These are phyloP conservation scores for Pinctada fucata DNA, from an alignment of 2,888 invertebrate genomes.

Conservation along the genomic window DNA sequence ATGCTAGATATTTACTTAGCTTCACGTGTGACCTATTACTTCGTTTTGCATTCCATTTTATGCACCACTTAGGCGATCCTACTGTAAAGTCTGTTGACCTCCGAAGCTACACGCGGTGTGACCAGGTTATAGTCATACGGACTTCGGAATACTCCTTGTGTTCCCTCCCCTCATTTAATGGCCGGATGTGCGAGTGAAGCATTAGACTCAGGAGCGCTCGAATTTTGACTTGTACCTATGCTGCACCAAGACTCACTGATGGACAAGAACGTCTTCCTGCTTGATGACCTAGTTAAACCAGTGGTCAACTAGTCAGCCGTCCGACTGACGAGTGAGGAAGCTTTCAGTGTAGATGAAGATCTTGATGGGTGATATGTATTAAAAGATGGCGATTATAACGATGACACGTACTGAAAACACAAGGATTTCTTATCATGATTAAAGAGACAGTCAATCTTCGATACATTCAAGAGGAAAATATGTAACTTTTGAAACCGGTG, in stretches of 20 bases:
- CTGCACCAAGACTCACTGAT: neutral
- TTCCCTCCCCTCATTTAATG: neutral
- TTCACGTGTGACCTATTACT: conserved; percentile 3
- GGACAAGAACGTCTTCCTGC: neutral
- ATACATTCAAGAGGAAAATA: too few species aligned
- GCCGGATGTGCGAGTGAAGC: neutral
- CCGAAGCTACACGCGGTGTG: neutral
- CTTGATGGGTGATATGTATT: neutral
- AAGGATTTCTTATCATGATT: too few species aligned
- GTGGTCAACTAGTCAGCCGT: neutral
- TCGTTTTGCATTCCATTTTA: neutral
- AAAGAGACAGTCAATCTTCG: too few species aligned
- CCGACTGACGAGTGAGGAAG: neutral
- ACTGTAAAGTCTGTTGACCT: neutral
- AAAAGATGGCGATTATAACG: neutral
- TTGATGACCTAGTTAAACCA: neutral
- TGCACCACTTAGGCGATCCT: neutral
- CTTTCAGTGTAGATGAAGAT: neutral
- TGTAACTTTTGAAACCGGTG: too few species aligned
- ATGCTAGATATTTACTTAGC: neutral
- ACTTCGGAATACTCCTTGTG: neutral
- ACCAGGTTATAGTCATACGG: neutral
- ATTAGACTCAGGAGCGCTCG: neutral
- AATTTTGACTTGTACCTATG: too few species aligned
- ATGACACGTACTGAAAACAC: neutral